phyloP scores from a whole-genome alignment of 2,888 invertebrate species.

The Drymonia ruficornis region DNA sequence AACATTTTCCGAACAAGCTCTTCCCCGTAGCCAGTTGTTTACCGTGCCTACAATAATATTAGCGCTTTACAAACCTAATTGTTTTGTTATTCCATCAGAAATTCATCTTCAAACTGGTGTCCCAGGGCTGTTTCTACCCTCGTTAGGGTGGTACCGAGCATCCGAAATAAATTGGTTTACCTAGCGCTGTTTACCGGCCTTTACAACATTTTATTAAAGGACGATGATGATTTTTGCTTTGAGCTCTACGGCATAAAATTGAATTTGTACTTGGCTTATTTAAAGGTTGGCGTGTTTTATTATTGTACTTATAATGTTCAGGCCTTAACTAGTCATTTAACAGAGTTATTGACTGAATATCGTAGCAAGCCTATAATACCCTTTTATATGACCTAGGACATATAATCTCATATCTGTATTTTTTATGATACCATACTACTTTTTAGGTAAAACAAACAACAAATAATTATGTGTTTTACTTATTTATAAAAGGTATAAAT shows the following conservation, averaged over 20 bases:
- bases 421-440: too few species aligned
- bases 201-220: conserved; percentile 10
- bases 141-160: not conserved
- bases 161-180: conserved; percentile 15
- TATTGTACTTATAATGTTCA: too few species aligned
- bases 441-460: too few species aligned
- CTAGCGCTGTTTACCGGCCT: conserved; percentile 7
- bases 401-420: too few species aligned
- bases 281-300: too few species aligned
- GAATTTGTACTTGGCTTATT: not conserved
- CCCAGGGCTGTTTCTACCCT: conserved; percentile 4
- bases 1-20: too few species aligned
- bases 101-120: conserved; percentile 5
- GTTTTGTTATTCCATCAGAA: conserved; percentile 7
- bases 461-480: too few species aligned
- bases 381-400: too few species aligned
- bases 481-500: too few species aligned
- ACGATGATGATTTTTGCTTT: conserved; percentile 4
- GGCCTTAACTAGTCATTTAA: too few species aligned
- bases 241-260: not conserved
- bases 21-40: not conserved
- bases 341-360: too few species aligned
- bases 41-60: conserved; percentile 4
- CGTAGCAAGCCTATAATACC: too few species aligned
- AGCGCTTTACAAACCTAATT: conserved; percentile 3